Evolutionary conservation across 2,797 vertebrate genomes (phyloP).

Genomic region (Scleropages formosus): DNA sequence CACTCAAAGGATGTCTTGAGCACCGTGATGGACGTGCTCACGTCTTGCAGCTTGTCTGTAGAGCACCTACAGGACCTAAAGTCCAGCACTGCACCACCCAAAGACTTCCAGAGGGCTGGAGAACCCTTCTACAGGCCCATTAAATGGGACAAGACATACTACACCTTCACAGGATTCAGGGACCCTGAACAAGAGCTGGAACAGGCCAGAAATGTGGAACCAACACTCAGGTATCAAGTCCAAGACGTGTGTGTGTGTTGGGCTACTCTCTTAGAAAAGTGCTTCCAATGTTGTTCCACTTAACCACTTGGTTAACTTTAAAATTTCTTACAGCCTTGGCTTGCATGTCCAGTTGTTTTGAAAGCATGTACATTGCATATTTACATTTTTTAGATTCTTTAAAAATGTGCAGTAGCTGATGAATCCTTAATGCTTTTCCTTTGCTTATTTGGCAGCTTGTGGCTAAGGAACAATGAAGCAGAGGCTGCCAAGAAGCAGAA

Average conservation of each 20-base stretch:
- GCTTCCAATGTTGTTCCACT: too few species aligned
- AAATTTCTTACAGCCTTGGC: too few species aligned
- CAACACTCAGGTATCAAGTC: conserved; percentile 75
- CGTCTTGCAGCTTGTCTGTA: conserved; percentile 86
- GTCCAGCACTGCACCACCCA: conserved; percentile 43
- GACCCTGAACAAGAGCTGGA: conserved; percentile 90
- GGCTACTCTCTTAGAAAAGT: neutral
- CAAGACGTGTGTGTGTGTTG: neutral
- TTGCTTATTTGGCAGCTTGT: conserved; percentile 68
- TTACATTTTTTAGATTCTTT: too few species aligned
- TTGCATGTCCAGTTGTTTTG: too few species aligned
- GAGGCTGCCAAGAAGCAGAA: conserved; percentile 77
- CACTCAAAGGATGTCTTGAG: conserved; percentile 81
- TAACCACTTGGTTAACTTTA: too few species aligned
- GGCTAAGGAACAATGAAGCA: conserved; percentile 80
- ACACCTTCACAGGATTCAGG: conserved; percentile 88
- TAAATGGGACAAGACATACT: conserved; percentile 93
- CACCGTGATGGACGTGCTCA: conserved; percentile 85
- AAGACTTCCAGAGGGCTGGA: conserved; percentile 44
- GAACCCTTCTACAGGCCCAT: conserved; percentile 79
- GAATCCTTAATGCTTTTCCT: neutral
- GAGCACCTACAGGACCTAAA: conserved; percentile 77
- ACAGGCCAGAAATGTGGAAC: conserved; percentile 78
- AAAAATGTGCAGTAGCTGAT: neutral
- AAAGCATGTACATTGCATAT: too few species aligned